Evolutionary conservation across 2,113 vertebrate genomes (phyloP).

Genomic region (Triplophysa dalaica): DNA sequence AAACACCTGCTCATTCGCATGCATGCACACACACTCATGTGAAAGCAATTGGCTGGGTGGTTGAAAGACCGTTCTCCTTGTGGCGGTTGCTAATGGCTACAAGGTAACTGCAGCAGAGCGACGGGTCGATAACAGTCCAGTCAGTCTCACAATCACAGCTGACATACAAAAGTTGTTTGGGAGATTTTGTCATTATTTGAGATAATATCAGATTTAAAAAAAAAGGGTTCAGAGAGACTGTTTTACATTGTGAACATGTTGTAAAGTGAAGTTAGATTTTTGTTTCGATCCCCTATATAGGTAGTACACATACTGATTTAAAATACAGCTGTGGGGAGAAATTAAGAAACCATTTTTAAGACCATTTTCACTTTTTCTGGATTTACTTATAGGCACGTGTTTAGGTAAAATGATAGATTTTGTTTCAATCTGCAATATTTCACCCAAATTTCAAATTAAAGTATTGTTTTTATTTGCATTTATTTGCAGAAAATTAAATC

Average conservation of each 20-base stretch:
- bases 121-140: conserved; percentile 71
- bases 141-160: conserved; percentile 63
- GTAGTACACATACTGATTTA: too few species aligned
- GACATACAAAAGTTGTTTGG: conserved; percentile 14
- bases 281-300: not conserved
- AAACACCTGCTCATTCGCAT: conserved; percentile 62
- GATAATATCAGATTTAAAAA: not conserved
- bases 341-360: too few species aligned
- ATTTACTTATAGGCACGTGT: too few species aligned
- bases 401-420: too few species aligned
- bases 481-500: too few species aligned
- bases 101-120: conserved; percentile 65
- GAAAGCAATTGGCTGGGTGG: conserved; percentile 70
- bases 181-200: conserved; percentile 3
- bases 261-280: not conserved
- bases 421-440: too few species aligned
- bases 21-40: conserved; percentile 68
- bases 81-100: conserved; percentile 78
- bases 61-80: conserved; percentile 64
- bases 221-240: not conserved
- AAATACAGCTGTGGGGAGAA: too few species aligned
- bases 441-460: too few species aligned
- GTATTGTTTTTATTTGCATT: too few species aligned
- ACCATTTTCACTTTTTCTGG: too few species aligned
- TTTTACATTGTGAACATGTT: not conserved